Evolutionary conservation across 1,140 invertebrate species (phyloP).

Genomic region (Phthorimaea operculella): DNA sequence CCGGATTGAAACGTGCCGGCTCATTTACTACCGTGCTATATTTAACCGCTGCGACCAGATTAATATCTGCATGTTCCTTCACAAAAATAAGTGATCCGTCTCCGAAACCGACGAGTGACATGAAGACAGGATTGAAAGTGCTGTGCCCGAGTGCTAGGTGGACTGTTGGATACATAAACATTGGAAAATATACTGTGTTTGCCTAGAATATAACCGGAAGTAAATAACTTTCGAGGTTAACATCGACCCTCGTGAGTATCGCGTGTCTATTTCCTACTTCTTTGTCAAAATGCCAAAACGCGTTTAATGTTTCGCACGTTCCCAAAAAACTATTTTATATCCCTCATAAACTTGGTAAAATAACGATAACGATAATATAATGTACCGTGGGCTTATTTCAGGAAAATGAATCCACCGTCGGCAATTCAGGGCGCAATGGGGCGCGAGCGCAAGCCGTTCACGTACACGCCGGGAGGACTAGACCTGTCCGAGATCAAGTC

Average conservation of each 20-base stretch:
- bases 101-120: slow-evolving; percentile 37
- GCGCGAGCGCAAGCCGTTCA: slow-evolving; percentile 91
- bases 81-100: slow-evolving; percentile 45
- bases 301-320: slow-evolving; percentile 25
- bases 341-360: slow-evolving; percentile 16
- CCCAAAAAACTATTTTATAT: slow-evolving; percentile 20
- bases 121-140: slow-evolving; percentile 33
- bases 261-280: slow-evolving; percentile 45
- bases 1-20: slow-evolving; percentile 42
- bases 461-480: slow-evolving; percentile 91
- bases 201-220: slow-evolving; percentile 28
- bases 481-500: slow-evolving; percentile 91
- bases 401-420: slow-evolving; percentile 78
- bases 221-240: slow-evolving; percentile 34
- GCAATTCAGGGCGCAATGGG: slow-evolving; percentile 88
- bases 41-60: slow-evolving; percentile 56
- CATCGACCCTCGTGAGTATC: slow-evolving; percentile 49
- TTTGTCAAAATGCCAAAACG: slow-evolving; percentile 55
- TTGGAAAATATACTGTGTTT: slow-evolving; percentile 2
- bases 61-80: slow-evolving; percentile 52
- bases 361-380: slow-evolving; percentile 15
- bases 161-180: slow-evolving; percentile 19
- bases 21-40: slow-evolving; percentile 57
- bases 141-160: slow-evolving; percentile 18
- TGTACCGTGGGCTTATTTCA: slow-evolving; percentile 39